Conservation (phyloP, 2,113 vertebrate genomes). For the Scartelaos histophorus region DNA sequence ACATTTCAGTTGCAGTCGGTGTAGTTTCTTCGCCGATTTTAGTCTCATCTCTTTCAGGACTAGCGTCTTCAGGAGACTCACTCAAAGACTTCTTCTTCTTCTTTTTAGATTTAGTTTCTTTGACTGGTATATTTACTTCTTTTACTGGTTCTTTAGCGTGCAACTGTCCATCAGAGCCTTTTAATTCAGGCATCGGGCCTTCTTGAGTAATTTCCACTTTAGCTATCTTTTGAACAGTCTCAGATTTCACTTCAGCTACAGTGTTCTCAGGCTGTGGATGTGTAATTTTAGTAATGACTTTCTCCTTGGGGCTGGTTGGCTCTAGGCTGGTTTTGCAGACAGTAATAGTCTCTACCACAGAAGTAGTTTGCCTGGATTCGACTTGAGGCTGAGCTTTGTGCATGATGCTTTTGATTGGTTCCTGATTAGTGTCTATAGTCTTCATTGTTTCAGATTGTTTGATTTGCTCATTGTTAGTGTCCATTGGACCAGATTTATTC, state of each 20-base stretch:
- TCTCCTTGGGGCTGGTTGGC: slow-evolving; percentile 15
- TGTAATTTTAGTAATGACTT: slow-evolving; percentile 1
- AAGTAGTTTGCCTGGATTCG: slow-evolving; percentile 17
- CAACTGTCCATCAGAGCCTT: slow-evolving; percentile 2
- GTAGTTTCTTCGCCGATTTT: slow-evolving; percentile 5
- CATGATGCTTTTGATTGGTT: neutral
- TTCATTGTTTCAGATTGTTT: neutral
- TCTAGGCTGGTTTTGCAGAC: slow-evolving; percentile 25
- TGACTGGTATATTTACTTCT: neutral
- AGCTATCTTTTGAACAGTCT: slow-evolving; percentile 43
- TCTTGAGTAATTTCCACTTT: slow-evolving; percentile 24
- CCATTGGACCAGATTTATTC: slow-evolving; percentile 13
- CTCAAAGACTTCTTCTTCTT: slow-evolving; percentile 71
- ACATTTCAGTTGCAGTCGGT: slow-evolving; percentile 6
- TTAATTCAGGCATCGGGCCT: slow-evolving; percentile 10
- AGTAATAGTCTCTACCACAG: slow-evolving; percentile 24
- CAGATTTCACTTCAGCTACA: slow-evolving; percentile 49
- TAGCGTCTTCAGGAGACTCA: slow-evolving; percentile 38
- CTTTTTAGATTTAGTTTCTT: slow-evolving; percentile 63
- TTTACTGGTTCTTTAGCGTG: neutral
- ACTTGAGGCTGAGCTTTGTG: slow-evolving; percentile 25
- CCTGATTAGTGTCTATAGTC: slow-evolving; percentile 4
- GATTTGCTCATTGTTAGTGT: slow-evolving; percentile 3
- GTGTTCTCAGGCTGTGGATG: slow-evolving; percentile 9
- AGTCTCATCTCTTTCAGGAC: slow-evolving; percentile 15